Evolutionary conservation across 1,140 invertebrate genomes (phyloP).

Genomic region (Teleopsis dalmanni): DNA sequence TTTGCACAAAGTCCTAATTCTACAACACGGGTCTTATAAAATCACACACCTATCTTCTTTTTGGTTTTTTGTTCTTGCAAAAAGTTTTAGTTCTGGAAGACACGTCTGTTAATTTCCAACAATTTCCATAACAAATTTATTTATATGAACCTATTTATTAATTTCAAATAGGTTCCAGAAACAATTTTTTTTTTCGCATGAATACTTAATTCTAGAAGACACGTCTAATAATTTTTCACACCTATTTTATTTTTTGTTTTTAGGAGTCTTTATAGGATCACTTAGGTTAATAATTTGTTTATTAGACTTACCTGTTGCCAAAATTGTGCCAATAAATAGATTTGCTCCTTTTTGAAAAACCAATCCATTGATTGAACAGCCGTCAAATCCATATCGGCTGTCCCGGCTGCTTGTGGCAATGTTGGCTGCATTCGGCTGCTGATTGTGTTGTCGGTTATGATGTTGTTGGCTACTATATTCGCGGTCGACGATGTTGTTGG

Average conservation of each 20-base stretch:
- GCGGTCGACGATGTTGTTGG: neutral
- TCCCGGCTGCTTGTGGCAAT: slow-evolving; percentile 51
- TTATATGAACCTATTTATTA: too few species aligned
- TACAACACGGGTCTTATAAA: too few species aligned
- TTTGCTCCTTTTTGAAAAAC: slow-evolving; percentile 89
- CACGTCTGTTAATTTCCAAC: too few species aligned
- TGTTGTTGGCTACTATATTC: slow-evolving; percentile 5
- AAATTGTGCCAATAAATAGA: slow-evolving; percentile 84
- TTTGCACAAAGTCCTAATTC: too few species aligned
- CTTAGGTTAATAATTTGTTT: neutral
- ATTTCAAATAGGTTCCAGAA: too few species aligned
- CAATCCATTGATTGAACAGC: slow-evolving; percentile 89
- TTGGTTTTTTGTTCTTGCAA: too few species aligned
- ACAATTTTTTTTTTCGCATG: neutral
- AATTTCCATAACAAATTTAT: too few species aligned
- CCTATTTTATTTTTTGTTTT: neutral
- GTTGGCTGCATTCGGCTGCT: slow-evolving; percentile 62
- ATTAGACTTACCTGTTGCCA: slow-evolving; percentile 78
- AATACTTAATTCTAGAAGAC: too few species aligned
- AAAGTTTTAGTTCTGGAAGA: too few species aligned
- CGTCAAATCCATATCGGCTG: slow-evolving; percentile 68
- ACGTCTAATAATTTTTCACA: neutral
- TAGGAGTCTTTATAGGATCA: neutral
- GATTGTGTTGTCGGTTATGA: slow-evolving; percentile 15
- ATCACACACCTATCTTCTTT: too few species aligned